Evolutionary conservation across 2,888 invertebrate genomes (phyloP).

Genomic region (Cheilosia impressa): DNA sequence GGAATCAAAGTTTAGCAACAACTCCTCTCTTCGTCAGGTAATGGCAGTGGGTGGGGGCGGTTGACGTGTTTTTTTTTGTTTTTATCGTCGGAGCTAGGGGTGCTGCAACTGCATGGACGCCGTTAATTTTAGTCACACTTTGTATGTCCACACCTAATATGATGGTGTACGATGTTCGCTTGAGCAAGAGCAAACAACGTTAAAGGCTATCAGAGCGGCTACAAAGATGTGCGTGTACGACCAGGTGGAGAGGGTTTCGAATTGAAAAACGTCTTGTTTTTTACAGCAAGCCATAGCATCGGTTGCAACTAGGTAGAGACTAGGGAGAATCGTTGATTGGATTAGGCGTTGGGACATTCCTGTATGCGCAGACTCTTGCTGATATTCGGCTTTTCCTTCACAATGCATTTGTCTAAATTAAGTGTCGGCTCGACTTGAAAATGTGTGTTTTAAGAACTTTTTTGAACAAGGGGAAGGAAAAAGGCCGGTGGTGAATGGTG

Average conservation of each 20-base stretch:
- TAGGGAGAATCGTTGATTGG: conserved; percentile 33
- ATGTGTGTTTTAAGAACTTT: background rate
- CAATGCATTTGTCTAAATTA: background rate
- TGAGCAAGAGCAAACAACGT: conserved; percentile 52
- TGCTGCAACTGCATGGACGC: conserved; percentile 48
- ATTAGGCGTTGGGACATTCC: conserved; percentile 30
- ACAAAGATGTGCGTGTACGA: conserved; percentile 57
- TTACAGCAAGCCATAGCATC: conserved; percentile 31
- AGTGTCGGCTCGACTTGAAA: background rate
- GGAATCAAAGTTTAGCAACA: conserved; percentile 69
- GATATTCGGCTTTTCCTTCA: background rate
- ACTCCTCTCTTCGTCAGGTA: conserved; percentile 52
- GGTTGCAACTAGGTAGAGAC: background rate
- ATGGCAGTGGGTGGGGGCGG: background rate
- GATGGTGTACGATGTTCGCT: conserved; percentile 65
- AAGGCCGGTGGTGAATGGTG: too few species aligned
- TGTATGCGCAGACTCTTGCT: conserved; percentile 43
- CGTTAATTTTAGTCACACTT: conserved; percentile 74
- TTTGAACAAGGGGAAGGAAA: too few species aligned
- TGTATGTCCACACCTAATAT: conserved; percentile 65
- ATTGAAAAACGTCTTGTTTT: conserved; percentile 45
- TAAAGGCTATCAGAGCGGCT: conserved; percentile 36
- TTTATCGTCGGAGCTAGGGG: conserved; percentile 3
- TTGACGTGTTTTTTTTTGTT: conserved; percentile 14
- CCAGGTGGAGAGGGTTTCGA: conserved; percentile 11